Percentiles rank a stretch among this genome's conserved stretches.
phyloP scores from a whole-genome alignment of 2,797 vertebrate genomes.

The Artibeus jamaicensis region DNA sequence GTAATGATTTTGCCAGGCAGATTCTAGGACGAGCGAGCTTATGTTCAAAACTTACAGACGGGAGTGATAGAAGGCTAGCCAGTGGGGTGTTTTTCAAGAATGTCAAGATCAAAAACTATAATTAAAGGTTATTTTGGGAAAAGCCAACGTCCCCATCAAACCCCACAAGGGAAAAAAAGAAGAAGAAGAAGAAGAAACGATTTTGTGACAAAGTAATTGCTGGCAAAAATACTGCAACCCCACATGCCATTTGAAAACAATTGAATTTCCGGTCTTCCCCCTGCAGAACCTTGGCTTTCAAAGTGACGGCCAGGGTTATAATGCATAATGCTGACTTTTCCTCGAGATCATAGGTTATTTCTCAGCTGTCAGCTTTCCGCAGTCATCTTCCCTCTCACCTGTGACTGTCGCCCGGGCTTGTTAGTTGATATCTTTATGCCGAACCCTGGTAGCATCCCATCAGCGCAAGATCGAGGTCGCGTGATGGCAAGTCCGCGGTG shows the following conservation, averaged over 20 bases:
- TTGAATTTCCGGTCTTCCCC: conserved; percentile 53
- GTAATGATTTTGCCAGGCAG: conserved; percentile 69
- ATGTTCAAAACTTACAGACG: conserved; percentile 76
- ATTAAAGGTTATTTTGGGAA: conserved; percentile 74
- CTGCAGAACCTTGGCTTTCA: conserved; percentile 19
- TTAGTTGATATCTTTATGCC: conserved; percentile 44
- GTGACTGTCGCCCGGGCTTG: neutral
- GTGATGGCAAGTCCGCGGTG: neutral
- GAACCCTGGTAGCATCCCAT: conserved; percentile 35
- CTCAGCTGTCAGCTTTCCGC: neutral
- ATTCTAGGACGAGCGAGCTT: conserved; percentile 68
- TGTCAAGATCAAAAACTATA: conserved; percentile 75
- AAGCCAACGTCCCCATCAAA: conserved; percentile 43
- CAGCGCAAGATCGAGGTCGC: neutral
- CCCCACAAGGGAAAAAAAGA: neutral
- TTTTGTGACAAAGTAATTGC: conserved; percentile 67
- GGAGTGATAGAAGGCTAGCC: conserved; percentile 60
- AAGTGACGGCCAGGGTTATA: conserved; percentile 21
- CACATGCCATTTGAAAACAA: conserved; percentile 61
- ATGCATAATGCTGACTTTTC: conserved; percentile 50
- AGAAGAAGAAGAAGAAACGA: conserved; percentile 36
- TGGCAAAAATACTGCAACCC: conserved; percentile 62
- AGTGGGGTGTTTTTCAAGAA: conserved; percentile 68
- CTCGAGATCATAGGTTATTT: conserved; percentile 37
- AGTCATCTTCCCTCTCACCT: neutral